Percentiles rank a stretch among this genome's conserved stretches.
phyloP scores from a whole-genome alignment of 2,113 vertebrate species.

The Taxidea taxus region DNA sequence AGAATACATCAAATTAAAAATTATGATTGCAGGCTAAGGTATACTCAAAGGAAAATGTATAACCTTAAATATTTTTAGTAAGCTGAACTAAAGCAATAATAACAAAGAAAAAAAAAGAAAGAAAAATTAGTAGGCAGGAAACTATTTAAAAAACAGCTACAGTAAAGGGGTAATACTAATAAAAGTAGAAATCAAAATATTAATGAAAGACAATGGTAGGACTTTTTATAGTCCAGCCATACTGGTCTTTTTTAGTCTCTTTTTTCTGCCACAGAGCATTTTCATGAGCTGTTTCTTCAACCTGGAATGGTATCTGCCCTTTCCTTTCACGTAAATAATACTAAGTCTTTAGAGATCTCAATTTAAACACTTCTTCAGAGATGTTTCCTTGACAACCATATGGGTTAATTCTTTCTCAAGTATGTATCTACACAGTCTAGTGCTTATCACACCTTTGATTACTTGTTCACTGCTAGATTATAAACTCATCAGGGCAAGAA shows the following conservation, averaged over 20 bases:
- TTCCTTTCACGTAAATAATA: background rate
- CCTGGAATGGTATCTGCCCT: background rate
- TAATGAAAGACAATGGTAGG: conserved; percentile 4
- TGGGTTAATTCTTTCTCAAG: background rate
- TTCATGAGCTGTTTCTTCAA: background rate
- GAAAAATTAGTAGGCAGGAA: background rate
- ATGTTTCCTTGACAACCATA: background rate
- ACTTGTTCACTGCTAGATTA: background rate
- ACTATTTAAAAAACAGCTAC: background rate
- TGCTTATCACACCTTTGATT: background rate
- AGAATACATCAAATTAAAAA: background rate
- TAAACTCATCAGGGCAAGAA: background rate
- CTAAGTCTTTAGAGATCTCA: background rate
- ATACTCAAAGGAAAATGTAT: background rate
- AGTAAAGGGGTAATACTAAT: background rate
- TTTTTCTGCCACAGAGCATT: background rate
- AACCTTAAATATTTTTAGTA: background rate
- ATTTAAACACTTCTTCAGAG: background rate
- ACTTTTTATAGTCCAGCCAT: background rate
- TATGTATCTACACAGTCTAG: background rate
- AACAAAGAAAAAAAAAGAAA: background rate
- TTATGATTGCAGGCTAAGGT: background rate
- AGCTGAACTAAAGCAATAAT: conserved; percentile 5
- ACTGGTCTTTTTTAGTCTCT: background rate
- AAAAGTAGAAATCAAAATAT: conserved; percentile 2